Evolutionary conservation across 2,888 invertebrate genomes (phyloP), one percentile per base, ranked within the genome.

Genomic region (Torymus texanus): DNA sequence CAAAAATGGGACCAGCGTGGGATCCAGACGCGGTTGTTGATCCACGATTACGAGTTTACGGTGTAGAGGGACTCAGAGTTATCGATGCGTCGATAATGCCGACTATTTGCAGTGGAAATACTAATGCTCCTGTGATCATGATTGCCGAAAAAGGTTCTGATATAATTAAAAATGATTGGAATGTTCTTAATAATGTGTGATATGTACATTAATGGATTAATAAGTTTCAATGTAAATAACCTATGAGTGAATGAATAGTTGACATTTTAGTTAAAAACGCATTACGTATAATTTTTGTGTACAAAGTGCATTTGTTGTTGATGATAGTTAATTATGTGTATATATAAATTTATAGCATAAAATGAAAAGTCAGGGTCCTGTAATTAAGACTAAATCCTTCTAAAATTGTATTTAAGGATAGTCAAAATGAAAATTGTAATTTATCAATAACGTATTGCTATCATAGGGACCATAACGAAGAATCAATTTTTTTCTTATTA

Each of bases 71-170:
- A 13, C 91, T 97, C 41, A 92, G 97, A 82, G 96, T 97, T 18
- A 94, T 97, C 84, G 97, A 97, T 87, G 96, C 96, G 51, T 95
- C 96, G 85, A 94, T 97, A 84, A 97, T 97, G 96, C 97, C 97
- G 0, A 95, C 95, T 1, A 96, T 97, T 84, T 94, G 94, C 50
- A 96, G 96, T 86, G 97, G 97, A 10, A 97, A 97, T 87, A 97
- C 97, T 0, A 97, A 97, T 89, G 97, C 97, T 0, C 96, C 97
- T 0, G 94, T 95, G n/a, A 96, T 97, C 70, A 97, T 97, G 97
- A 95, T 97, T 51, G 97, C 94, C 0, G 97, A 97, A 87, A 97
- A 97, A 88, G 97, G 96, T 5, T 93, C 97, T 0, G 97, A 97
- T 91, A 91, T 97, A 86, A 94, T 97, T 78, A 97, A 97, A 90